These are phyloP conservation scores for mouse (Mus musculus) DNA, from an alignment of 2,113 vertebrate genomes.

Conservation along the genomic window GRCm39 chr12:111540501-111541000, in stretches of 20 bases:
- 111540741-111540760: neutral
- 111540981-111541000: slow-evolving; percentile 65
- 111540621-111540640: neutral
- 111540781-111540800: rapidly evolving
- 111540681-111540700: neutral
- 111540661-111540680: neutral
- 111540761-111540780: rapidly evolving
- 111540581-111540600: neutral
- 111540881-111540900: slow-evolving; percentile 67
- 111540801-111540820: neutral
- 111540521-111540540: neutral
- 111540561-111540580: neutral
- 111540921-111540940: slow-evolving; percentile 85
- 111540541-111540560: neutral
- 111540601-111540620: neutral
- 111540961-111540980: slow-evolving; percentile 75
- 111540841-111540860: slow-evolving; percentile 87
- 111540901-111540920: slow-evolving; percentile 82
- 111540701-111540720: neutral
- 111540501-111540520: neutral
- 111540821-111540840: slow-evolving; percentile 78
- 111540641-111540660: neutral
- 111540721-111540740: neutral
- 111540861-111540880: slow-evolving; percentile 44
- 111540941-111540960: slow-evolving; percentile 95